Base-by-base conservation (phyloP, 1,140 invertebrate species). In the Neodiprion pinetum region DNA sequence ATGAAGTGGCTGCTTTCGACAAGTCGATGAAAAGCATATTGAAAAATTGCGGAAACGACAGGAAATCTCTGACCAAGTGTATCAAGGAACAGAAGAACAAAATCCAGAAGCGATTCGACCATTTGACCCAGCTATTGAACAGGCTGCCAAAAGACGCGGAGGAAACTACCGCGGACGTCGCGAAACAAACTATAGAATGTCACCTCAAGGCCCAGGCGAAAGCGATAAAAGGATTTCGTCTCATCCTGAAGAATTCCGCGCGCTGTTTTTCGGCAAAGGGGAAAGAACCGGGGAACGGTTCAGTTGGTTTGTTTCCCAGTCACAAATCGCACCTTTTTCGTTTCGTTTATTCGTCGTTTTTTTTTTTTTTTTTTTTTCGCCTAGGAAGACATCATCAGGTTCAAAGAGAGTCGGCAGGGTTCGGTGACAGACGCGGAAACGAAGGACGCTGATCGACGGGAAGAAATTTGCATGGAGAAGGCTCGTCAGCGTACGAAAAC, bases 1-100 rank as follows among this genome's bases (percentile, higher is more conserved):
- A 75, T 53, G 49, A 47, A 48, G 74, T 50, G 9, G 40, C 47
- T 3, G 53, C 11, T 61, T 61, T 61, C n/a, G n/a, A 61, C n/a
- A 61, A 4, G 53, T 61, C 53, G 53, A 61, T 61, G n/a, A 61
- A 61, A 61, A 61, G n/a, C 11, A 61, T 61, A 5, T 61, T 61
- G 11, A 17, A 61, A 61, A 17, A 61, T 17, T 61, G 53, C n/a
- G 53, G n/a, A 61, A 61, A 61, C 5, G 53, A 61, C 53, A 17
- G 53, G 53, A 17, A 61, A 1, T 12, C 53, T 61, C n/a, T 61
- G 53, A 61, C 11, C 11, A 17, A 61, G 53, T 61, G 53, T 61
- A 5, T 61, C n/a, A 4, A 17, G 53, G 11, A 12, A 4, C 11
- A 61, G n/a, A 61, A 17, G 53, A 61, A 4, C 11, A 61, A 61